Conservation (phyloP, 2,888 invertebrate genomes). For the Ischnus inquisitorius region DNA sequence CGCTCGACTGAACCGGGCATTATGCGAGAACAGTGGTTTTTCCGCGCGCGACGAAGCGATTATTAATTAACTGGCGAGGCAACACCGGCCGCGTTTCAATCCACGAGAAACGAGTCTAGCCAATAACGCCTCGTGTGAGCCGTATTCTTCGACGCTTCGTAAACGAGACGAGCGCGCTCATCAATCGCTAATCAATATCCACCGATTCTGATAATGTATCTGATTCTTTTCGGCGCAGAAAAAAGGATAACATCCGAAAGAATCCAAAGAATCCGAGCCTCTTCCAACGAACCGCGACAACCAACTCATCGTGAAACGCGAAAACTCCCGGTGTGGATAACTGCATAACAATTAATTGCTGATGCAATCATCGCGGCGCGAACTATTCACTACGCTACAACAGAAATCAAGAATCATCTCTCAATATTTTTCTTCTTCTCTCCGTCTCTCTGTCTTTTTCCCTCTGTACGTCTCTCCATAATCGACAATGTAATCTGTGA, state of each 20-base stretch:
- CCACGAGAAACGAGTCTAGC: constrained; percentile 19
- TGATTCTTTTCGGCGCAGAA: not conserved
- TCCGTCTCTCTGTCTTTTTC: not conserved
- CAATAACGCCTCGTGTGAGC: constrained; percentile 14
- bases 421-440: not conserved
- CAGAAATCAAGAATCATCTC: constrained; percentile 19
- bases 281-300: constrained; percentile 1
- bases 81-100: constrained; percentile 13
- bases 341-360: constrained; percentile 51
- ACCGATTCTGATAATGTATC: not conserved
- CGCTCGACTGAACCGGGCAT: not conserved
- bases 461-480: constrained; percentile 24
- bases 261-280: not conserved
- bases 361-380: constrained; percentile 39
- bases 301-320: constrained; percentile 22
- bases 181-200: no score
- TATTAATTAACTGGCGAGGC: constrained; percentile 28
- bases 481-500: constrained; percentile 60
- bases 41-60: constrained; percentile 22
- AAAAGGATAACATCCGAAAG: not conserved
- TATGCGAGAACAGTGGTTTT: not conserved
- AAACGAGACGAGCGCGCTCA: not conserved
- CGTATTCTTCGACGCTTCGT: constrained; percentile 18
- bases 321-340: constrained; percentile 7
- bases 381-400: not conserved